phyloP scores from a whole-genome alignment of 2,888 invertebrate genomes.

The Hydroisotoma schaefferi region DNA sequence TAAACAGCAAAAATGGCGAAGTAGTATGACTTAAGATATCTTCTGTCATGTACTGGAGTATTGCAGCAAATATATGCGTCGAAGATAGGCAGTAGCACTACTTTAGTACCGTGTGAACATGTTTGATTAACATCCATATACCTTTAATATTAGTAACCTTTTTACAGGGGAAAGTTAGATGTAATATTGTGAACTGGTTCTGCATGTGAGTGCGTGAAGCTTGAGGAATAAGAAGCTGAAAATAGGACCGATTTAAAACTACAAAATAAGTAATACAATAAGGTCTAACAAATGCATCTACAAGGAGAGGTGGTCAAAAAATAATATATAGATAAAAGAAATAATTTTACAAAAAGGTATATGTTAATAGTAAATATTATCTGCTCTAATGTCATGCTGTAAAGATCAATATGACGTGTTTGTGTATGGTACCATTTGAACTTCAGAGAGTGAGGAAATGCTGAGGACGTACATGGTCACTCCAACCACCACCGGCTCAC shows the following conservation, averaged over 20 bases:
- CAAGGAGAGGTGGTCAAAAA: constrained; percentile 9
- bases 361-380: neutral
- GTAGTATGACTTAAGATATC: no score
- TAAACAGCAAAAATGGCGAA: no score
- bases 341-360: constrained; percentile 4
- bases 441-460: constrained; percentile 61
- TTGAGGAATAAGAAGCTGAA: constrained; percentile 22
- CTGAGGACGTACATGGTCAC: constrained; percentile 61
- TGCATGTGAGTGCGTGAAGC: constrained; percentile 31
- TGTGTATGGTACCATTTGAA: constrained; percentile 57
- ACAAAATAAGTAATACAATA: neutral
- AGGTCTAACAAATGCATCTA: constrained; percentile 5
- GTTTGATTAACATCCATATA: no score
- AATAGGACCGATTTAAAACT: constrained; percentile 22
- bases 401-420: constrained; percentile 43
- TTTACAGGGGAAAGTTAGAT: no score
- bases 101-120: no score
- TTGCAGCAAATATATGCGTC: no score
- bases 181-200: constrained; percentile 10
- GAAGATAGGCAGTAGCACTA: no score
- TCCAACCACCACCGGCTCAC: constrained; percentile 58
- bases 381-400: constrained; percentile 44
- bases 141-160: no score
- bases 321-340: constrained; percentile 5
- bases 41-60: no score